A percentile compares a stretch with the other conserved stretches of the same genome.
Conservation (phyloP, 2,888 invertebrate species). For the Dryocosmus kuriphilus region DNA sequence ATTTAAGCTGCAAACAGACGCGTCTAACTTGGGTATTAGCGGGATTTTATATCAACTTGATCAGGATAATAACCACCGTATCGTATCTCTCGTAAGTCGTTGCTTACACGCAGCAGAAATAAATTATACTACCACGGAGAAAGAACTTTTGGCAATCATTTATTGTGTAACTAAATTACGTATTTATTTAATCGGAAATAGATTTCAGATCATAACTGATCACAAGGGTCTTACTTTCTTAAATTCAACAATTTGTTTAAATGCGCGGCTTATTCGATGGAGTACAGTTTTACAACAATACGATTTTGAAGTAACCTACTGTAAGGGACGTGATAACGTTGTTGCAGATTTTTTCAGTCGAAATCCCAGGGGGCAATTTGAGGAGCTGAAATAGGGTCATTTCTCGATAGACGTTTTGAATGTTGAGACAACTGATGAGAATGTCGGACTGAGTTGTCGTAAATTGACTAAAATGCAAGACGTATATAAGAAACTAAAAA, state of each 20-base stretch:
- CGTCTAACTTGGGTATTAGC: no score
- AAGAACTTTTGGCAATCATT: no score
- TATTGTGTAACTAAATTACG: no score
- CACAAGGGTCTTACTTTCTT: not conserved
- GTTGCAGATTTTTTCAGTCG: not conserved
- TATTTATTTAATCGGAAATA: no score
- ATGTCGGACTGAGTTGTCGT: not conserved
- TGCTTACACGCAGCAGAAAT: no score
- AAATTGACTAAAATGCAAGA: not conserved
- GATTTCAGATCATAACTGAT: no score
- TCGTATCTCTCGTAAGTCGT: no score
- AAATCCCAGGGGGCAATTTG: not conserved
- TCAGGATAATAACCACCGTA: no score
- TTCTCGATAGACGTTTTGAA: not conserved
- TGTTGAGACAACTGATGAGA: not conserved
- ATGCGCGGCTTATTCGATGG: not conserved
- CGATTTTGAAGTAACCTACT: not conserved
- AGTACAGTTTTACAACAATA: not conserved
- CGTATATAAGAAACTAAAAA: not conserved
- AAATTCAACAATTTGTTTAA: not conserved
- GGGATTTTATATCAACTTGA: no score
- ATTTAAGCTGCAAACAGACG: no score
- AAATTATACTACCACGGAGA: no score
- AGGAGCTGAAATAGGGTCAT: not conserved
- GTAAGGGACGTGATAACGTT: not conserved